phyloP scores from a whole-genome alignment of 2,113 vertebrate genomes.

The Colossoma macropomum region DNA sequence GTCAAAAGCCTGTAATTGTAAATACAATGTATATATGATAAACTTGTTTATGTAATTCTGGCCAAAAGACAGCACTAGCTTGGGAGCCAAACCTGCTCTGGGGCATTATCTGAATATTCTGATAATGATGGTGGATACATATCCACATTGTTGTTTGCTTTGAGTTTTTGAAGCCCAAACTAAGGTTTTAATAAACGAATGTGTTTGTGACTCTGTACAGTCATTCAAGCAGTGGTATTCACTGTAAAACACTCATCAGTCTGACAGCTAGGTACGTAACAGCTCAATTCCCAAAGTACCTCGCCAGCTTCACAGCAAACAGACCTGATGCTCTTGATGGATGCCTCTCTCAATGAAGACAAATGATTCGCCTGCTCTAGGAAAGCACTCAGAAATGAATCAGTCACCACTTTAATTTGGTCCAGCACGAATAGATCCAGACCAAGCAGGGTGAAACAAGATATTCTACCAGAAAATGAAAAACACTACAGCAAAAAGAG shows the following conservation, averaged over 20 bases:
- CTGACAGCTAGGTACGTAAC: neutral
- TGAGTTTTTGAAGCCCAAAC: neutral
- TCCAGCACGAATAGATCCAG: neutral
- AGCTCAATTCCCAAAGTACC: conserved; percentile 2
- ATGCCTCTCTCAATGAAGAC: conserved; percentile 15
- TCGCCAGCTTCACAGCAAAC: neutral
- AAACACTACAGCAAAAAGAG: neutral
- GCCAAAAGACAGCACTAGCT: too few species aligned
- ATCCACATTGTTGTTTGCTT: neutral
- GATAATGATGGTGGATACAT: neutral
- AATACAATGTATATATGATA: too few species aligned
- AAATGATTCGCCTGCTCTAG: neutral
- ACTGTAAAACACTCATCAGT: conserved; percentile 12
- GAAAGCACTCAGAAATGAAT: conserved; percentile 20
- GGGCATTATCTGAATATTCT: neutral
- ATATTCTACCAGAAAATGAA: neutral
- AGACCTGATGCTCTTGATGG: neutral
- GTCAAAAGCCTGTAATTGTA: too few species aligned
- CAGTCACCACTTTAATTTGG: conserved; percentile 2
- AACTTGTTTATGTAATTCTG: too few species aligned
- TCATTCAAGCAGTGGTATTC: neutral
- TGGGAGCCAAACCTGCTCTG: neutral
- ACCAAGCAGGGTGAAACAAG: neutral
- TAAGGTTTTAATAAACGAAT: neutral
- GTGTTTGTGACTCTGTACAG: neutral